Base-by-base conservation (phyloP, 2,888 invertebrate genomes). In the Coenonympha arcania region DNA sequence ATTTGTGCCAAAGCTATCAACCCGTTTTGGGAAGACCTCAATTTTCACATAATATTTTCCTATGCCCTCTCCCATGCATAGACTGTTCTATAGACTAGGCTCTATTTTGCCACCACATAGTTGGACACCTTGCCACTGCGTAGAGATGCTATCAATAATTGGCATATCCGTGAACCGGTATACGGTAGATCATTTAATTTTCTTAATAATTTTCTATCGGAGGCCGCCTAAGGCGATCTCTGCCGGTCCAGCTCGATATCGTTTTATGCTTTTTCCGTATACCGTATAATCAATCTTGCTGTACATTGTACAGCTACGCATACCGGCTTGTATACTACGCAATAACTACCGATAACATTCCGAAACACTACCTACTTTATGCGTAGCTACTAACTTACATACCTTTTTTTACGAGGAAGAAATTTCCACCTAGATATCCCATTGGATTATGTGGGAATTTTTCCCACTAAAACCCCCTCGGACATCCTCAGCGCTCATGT, bases 121-220 rank as follows among this genome's bases (percentile, higher is more conserved):
- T 5, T 31, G 18, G 30, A 26, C 45, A 37, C 36, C 45, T 26
- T 19, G 20, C 36, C 16, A 11, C 18, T 44, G 45, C 59, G 58
- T 64, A 55, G 65, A 75, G 83, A 83, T 82, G 53, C 68, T 82
- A 84, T 84, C 84, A 82, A 78, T 85, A 84, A 84, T 85, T 83
- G 85, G 83, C 82, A 76, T 84, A 83, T 84, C 84, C 80, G 72
- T 77, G 71, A 71, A 51, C 75, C 67, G 66, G 75, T 73, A 68
- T 67, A 75, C 76, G 69, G 80, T 80, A 80, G 81, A 84, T 84
- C 83, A 84, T 85, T 86, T 84, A 83, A 84, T 85, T 84, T 84
- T 84, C 85, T 82, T 81, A 81, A 85, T 86, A 84, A 85, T 83
- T 83, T 84, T 82, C 84, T 84, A 84, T 83, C 83, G 79, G 61